phyloP scores from a whole-genome alignment of 2,888 invertebrate genomes.

The Agrochola lychnidis region DNA sequence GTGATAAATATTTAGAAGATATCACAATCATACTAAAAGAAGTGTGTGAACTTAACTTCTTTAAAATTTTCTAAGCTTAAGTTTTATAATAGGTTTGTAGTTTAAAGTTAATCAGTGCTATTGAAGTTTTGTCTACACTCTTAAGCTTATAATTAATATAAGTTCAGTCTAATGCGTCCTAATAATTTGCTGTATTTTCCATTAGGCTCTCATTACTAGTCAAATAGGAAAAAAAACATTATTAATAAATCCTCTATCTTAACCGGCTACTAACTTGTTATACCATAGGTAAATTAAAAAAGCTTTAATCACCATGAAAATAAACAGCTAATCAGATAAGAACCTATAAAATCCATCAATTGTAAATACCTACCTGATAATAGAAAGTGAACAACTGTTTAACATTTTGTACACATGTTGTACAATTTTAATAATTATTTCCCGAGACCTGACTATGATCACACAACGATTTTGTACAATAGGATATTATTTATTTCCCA shows the following conservation, averaged over 20 bases:
- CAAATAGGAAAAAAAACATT: not conserved
- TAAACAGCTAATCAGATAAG: slow-evolving; percentile 24
- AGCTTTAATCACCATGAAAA: slow-evolving; percentile 14
- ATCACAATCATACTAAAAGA: too few relatives aligned
- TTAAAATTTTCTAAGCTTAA: not conserved
- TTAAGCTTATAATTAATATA: too few relatives aligned
- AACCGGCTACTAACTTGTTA: not conserved
- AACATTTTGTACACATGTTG: not conserved
- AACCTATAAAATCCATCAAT: not conserved
- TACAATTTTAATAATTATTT: slow-evolving; percentile 1
- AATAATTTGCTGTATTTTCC: not conserved
- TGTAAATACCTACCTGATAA: slow-evolving; percentile 18
- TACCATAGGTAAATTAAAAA: not conserved
- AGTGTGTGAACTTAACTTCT: not conserved
- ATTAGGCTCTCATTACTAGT: not conserved
- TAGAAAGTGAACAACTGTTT: not conserved
- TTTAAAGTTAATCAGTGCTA: too few relatives aligned
- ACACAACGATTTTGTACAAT: not conserved
- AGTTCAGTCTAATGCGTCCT: too few relatives aligned
- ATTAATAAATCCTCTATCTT: not conserved
- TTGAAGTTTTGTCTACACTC: too few relatives aligned
- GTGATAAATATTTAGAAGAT: too few relatives aligned
- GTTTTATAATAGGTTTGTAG: not conserved
- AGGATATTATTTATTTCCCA: slow-evolving; percentile 5
- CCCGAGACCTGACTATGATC: not conserved